Conservation (phyloP, 2,113 vertebrate genomes). For the Monopterus albus region DNA sequence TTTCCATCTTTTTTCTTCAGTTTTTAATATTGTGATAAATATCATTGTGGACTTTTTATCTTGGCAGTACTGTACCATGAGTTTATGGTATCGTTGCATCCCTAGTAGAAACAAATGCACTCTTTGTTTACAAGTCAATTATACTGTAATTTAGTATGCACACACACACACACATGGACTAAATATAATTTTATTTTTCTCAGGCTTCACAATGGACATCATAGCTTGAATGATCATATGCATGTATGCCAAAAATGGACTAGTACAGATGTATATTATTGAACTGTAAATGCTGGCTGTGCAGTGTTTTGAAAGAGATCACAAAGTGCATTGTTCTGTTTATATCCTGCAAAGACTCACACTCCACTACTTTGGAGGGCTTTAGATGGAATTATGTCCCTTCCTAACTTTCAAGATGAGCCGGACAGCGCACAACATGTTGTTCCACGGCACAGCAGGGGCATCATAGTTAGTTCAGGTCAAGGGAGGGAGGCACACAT, state of each 20-base stretch:
- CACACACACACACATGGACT: not conserved
- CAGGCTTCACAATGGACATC: not conserved
- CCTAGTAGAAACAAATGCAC: not conserved
- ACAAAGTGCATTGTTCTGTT: conserved; percentile 16
- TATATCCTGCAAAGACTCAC: conserved; percentile 16
- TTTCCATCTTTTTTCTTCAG: no score
- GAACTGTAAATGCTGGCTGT: not conserved
- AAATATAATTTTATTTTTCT: not conserved
- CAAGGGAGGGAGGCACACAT: not conserved
- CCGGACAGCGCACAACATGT: conserved; percentile 4
- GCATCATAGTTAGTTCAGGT: conserved; percentile 19
- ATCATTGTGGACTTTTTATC: no score
- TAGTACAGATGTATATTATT: not conserved
- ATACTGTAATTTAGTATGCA: conserved; percentile 12
- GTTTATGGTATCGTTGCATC: no score
- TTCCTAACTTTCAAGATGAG: conserved; percentile 11
- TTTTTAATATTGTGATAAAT: no score
- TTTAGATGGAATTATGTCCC: conserved; percentile 31
- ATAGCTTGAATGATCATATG: not conserved
- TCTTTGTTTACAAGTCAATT: not conserved
- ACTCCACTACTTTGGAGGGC: not conserved
- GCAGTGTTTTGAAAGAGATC: not conserved
- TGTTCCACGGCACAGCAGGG: conserved; percentile 6
- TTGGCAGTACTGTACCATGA: no score
- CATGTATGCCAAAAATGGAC: not conserved